Evolutionary conservation across 2,888 invertebrate species (phyloP), one percentile per base, ranked within the genome.

Genomic region (Ethmia dodecea): DNA sequence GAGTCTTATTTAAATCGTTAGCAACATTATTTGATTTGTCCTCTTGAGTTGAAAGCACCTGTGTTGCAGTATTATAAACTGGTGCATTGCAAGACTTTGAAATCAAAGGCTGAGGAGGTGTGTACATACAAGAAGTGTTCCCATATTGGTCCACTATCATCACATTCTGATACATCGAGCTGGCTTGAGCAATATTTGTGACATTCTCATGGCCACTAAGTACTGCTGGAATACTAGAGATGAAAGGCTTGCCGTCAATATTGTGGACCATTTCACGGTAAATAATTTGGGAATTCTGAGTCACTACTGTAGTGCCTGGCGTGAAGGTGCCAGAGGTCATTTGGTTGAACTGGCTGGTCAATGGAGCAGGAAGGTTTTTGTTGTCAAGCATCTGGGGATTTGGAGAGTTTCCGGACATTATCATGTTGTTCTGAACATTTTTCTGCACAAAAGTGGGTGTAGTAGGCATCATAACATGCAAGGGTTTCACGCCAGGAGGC

Each of bases 241-340:
- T 65, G 42, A 78, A 83, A 9, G 74, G 70, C 47, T 86, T 86
- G 11, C 79, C 81, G 50, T 81, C 78, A 38, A 80, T 55, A 42
- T 74, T 84, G 37, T 83, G 81, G 3, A 86, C 77, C 78, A 81
- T 81, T 57, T 86, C 86, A 48, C 81, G 69, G 50, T 86, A 86
- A 43, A 86, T 75, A 36, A 86, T 79, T 50, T 86, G 86, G 11
- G 86, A 83, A 42, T 83, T 84, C 45, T 84, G 81, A 22, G 79
- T 79, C 22, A 86, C 79, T 15, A 83, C 81, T 26, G 86, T 81
- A 5, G 83, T 77, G 12, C 75, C 68, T 6, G 79, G 78, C 14
- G 78, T 75, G 28, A 77, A 75, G 2, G 71, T 52, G 33, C 66
- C 60, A 13, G 75, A 48, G 25, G 68, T 49, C 38, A 80, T 55